These are phyloP conservation scores for Camelus bactrianus DNA, from an alignment of 2,113 vertebrate genomes.

Conservation along the genomic window DNA sequence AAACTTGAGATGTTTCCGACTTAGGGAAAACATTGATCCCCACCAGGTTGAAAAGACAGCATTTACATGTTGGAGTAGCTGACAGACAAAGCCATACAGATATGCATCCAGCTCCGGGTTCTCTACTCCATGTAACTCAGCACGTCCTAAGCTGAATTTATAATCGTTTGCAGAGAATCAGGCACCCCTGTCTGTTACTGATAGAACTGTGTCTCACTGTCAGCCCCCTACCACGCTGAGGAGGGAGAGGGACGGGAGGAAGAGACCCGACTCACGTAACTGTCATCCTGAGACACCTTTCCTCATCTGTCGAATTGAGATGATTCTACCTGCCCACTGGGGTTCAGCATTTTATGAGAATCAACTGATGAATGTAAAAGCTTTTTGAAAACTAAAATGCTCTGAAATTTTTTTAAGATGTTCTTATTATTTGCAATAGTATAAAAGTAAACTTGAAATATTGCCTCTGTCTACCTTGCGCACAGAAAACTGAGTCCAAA, in stretches of 20 bases:
- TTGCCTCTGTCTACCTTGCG: neutral
- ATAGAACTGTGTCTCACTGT: neutral
- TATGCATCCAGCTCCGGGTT: neutral
- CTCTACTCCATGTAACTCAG: neutral
- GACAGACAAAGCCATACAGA: neutral
- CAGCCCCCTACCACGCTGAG: neutral
- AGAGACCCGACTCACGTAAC: neutral
- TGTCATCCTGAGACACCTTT: neutral
- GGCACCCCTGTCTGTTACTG: neutral
- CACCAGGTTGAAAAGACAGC: neutral
- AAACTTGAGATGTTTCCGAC: neutral
- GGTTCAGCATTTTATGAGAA: neutral
- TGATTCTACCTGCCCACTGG: neutral
- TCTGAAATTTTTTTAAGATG: neutral
- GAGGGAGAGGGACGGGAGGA: accelerated
- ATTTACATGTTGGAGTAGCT: neutral
- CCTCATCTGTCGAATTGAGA: neutral
- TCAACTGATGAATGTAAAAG: neutral
- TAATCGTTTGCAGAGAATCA: neutral
- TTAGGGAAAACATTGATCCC: neutral
- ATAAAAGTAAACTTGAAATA: neutral
- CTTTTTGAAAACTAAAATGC: neutral
- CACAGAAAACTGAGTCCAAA: neutral
- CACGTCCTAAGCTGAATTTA: neutral
- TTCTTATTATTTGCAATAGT: neutral